A percentile compares a stretch with the other conserved stretches of the same genome.
These are phyloP conservation scores for Lasius fuliginosus DNA, from an alignment of 2,888 invertebrate genomes.

Conservation along the genomic window DNA sequence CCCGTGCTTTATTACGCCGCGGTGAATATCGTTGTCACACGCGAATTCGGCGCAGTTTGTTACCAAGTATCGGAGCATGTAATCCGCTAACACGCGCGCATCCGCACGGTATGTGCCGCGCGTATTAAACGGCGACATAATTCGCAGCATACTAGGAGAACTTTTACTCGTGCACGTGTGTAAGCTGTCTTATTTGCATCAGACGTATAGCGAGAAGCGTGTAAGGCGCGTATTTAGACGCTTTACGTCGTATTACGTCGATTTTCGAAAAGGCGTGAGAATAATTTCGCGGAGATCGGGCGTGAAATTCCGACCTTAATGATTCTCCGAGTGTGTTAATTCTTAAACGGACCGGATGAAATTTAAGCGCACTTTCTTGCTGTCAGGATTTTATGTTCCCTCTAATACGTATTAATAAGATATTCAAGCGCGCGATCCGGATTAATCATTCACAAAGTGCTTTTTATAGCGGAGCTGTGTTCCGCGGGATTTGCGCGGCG, in stretches of 20 bases:
- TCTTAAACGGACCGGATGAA: constrained; percentile 22
- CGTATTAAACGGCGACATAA: constrained; percentile 44
- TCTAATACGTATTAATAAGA: constrained; percentile 37
- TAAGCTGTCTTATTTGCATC: constrained; percentile 35
- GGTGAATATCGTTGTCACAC: constrained; percentile 44
- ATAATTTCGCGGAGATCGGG: constrained; percentile 13
- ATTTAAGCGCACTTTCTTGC: constrained; percentile 29
- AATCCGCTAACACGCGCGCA: constrained; percentile 44
- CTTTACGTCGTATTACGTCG: constrained; percentile 21
- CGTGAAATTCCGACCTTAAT: constrained; percentile 19
- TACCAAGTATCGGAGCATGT: constrained; percentile 44
- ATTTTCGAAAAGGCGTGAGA: not conserved
- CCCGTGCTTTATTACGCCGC: constrained; percentile 56
- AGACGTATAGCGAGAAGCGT: not conserved
- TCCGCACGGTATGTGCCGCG: constrained; percentile 21
- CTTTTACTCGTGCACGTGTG: constrained; percentile 38
- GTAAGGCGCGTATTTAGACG: not conserved
- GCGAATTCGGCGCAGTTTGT: constrained; percentile 56
- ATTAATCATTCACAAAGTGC: constrained; percentile 41
- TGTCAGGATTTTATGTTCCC: not conserved
- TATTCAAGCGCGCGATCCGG: constrained; percentile 16
- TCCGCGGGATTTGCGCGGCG: constrained; percentile 9
- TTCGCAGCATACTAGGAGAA: constrained; percentile 20
- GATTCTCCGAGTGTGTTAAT: constrained; percentile 23
- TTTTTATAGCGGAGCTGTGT: constrained; percentile 29